phyloP scores from a whole-genome alignment of 30 jellyfish, hydroid and myxozoan genomes.

The Pelagia noctiluca region DNA sequence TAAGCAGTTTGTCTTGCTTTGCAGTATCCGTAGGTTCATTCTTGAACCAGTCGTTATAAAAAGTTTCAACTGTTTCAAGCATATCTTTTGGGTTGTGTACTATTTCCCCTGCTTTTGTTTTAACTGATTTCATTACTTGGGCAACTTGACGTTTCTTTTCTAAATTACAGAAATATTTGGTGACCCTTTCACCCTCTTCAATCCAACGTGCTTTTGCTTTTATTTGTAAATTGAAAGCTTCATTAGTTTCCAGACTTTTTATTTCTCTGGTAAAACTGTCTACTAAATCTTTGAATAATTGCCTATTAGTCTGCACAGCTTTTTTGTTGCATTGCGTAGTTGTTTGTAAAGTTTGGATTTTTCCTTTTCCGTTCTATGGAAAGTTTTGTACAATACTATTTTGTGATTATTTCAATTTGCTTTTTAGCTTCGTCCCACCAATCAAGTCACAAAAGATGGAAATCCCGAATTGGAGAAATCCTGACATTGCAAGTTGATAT shows the following conservation, averaged over 20 bases:
- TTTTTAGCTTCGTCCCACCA: not conserved
- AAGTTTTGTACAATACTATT: not conserved
- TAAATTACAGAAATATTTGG: not conserved
- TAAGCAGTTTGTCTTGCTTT: not conserved
- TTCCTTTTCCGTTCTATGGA: not conserved
- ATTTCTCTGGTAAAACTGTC: not conserved
- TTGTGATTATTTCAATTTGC: not conserved
- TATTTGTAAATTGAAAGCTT: not conserved
- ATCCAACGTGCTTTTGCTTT: constrained; percentile 1
- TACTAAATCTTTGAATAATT: not conserved
- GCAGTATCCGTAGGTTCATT: not conserved
- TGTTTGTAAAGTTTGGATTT: not conserved
- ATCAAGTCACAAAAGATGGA: not conserved
- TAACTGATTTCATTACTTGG: not conserved
- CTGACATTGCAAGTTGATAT: constrained; percentile 1
- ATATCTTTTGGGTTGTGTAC: not conserved
- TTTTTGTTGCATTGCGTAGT: not conserved
- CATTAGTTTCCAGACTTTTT: not conserved
- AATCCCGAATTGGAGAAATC: not conserved
- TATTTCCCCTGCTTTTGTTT: not conserved
- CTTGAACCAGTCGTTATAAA: not conserved
- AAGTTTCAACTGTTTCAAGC: not conserved
- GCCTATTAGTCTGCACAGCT: not conserved
- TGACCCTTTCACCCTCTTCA: constrained; percentile 5
- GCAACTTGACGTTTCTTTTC: not conserved